Base-by-base conservation (phyloP, 2,113 vertebrate genomes). In the Heteronetta atricapilla region DNA sequence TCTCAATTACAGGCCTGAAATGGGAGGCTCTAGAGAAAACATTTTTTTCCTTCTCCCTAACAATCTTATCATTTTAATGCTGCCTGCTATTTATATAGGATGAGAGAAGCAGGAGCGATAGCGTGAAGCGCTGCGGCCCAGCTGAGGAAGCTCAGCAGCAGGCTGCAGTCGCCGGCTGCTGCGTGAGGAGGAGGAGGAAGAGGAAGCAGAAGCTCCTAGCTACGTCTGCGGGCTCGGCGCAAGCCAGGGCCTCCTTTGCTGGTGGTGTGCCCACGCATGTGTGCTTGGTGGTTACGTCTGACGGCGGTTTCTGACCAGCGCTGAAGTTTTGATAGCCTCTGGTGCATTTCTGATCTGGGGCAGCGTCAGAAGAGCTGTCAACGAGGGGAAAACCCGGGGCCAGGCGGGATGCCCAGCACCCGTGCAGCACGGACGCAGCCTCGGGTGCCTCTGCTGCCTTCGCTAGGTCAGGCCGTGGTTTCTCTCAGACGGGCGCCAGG, bases 361-460 rank as follows among this genome's bases (percentile, higher is more conserved):
- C 42, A 79, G 56, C 79, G 69, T 26, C 62, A 72, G 52, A 75
- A 48, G 36, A 69, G 4, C 22, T 42, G n/a, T n/a, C 26, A 1
- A 1, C 33, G 6, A 62, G 38, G 44, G 10, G 12, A 77, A 42
- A 46, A 22, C 0, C 5, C 8, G n/a, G 13, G 21, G 1, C 29
- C 4, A 3, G 15, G 25, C 55, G 31, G 22, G 52, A 19, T 36
- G 38, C 14, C 48, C 20, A 0, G 0, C 11, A 29, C 15, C 46
- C 40, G 15, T 1, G 0, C 25, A 40, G 53, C 33, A 6, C 0
- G 1, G 29, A 48, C 0, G 0, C 2, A 1, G 36, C 56, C 60
- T 78, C 1, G 3, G 48, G 19, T n/a, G 38, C 26, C 67, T 38
- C 78, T 63, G 66, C 40, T 2, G 6, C 40, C 81, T 44, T 58